A percentile compares a stretch with the other conserved stretches of the same genome.
These are phyloP conservation scores for Sinelater perroti DNA, from an alignment of 2,888 invertebrate genomes.

Conservation along the genomic window DNA sequence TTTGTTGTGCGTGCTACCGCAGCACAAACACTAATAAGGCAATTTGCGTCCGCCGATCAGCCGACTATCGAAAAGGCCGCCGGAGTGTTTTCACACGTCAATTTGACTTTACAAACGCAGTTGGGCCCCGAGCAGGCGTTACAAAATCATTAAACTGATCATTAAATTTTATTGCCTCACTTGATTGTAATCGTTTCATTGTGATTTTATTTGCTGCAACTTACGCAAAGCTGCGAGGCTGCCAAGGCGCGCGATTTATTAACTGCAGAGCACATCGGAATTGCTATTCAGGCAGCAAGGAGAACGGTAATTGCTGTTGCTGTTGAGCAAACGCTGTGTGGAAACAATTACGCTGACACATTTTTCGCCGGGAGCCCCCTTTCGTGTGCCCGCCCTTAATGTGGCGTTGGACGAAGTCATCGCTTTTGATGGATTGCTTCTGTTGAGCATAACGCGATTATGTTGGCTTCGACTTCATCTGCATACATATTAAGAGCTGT, in stretches of 20 bases:
- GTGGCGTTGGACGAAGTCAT: too few species aligned
- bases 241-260: constrained; percentile 10
- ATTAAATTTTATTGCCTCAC: constrained; percentile 13
- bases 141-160: constrained; percentile 5
- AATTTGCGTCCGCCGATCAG: too few species aligned
- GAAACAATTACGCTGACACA: neutral
- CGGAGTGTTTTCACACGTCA: too few species aligned
- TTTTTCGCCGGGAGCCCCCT: neutral
- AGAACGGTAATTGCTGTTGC: constrained; percentile 1
- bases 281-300: constrained; percentile 2
- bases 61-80: too few species aligned
- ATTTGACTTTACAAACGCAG: too few species aligned
- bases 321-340: constrained; percentile 5
- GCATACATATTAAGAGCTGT: too few species aligned
- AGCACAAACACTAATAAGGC: too few species aligned
- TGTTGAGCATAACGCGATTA: too few species aligned
- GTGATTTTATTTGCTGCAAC: constrained; percentile 12
- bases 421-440: too few species aligned
- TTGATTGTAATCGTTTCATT: constrained; percentile 10
- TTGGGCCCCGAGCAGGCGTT: neutral
- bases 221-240: constrained; percentile 6
- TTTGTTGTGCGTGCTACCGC: too few species aligned
- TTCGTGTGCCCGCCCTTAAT: too few species aligned
- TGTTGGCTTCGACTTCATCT: too few species aligned
- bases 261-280: neutral